phyloP scores from a whole-genome alignment of 2,797 vertebrate species.

The Chelon auratus region DNA sequence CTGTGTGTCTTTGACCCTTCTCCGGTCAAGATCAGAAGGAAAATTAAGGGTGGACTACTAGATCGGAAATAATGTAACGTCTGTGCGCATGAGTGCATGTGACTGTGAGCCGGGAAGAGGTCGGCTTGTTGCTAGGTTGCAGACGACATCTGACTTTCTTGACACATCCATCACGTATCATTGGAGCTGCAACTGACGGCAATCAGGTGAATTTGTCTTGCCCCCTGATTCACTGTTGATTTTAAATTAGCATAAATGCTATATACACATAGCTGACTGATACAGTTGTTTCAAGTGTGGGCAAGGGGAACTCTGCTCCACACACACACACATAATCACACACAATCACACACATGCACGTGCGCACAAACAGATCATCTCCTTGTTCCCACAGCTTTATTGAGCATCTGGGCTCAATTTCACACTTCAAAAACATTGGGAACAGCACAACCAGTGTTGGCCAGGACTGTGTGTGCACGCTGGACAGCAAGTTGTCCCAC shows the following conservation, averaged over 20 bases:
- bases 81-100: background rate
- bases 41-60: constrained; percentile 37
- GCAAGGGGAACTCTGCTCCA: constrained; percentile 10
- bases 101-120: background rate
- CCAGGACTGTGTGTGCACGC: constrained; percentile 39
- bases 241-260: constrained; percentile 28
- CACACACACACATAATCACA: constrained; percentile 24
- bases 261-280: constrained; percentile 45
- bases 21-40: constrained; percentile 45
- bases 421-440: constrained; percentile 71
- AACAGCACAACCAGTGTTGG: constrained; percentile 64
- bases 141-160: background rate
- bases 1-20: constrained; percentile 35
- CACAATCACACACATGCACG: constrained; percentile 19
- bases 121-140: background rate
- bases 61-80: constrained; percentile 26
- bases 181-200: background rate
- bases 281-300: constrained; percentile 46
- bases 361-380: constrained; percentile 29
- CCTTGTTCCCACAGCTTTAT: constrained; percentile 75
- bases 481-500: constrained; percentile 43
- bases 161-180: background rate
- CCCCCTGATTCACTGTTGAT: constrained; percentile 25
- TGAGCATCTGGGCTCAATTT: constrained; percentile 85
- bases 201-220: constrained; percentile 3